Evolutionary conservation across 2,888 invertebrate genomes (phyloP).

Genomic region (Zygogramma bicolorata): DNA sequence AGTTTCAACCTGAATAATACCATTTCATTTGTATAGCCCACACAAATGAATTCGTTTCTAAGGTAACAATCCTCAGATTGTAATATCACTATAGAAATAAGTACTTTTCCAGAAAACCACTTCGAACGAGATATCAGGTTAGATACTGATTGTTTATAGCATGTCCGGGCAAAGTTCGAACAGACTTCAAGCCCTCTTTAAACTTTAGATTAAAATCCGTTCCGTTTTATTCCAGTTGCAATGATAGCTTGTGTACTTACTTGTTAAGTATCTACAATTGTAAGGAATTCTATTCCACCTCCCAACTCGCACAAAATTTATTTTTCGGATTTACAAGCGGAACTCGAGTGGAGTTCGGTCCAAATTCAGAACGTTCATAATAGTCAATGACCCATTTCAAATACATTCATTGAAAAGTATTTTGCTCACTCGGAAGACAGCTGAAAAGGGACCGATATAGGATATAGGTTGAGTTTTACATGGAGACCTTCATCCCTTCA

Average conservation of each 20-base stretch:
- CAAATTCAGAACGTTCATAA: not conserved
- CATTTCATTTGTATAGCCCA: not conserved
- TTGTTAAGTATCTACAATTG: slow-evolving; percentile 41
- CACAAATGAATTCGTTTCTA: not conserved
- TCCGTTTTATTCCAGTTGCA: slow-evolving; percentile 35
- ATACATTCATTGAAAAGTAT: not conserved
- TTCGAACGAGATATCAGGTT: slow-evolving; percentile 39
- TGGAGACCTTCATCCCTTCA: too few relatives aligned
- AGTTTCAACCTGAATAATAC: not conserved
- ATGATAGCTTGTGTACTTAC: slow-evolving; percentile 38
- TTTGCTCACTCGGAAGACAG: not conserved
- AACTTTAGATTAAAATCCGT: slow-evolving; percentile 52
- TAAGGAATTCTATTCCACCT: slow-evolving; percentile 30
- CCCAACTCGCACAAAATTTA: slow-evolving; percentile 26
- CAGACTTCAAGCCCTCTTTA: slow-evolving; percentile 48
- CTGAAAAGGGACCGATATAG: too few relatives aligned
- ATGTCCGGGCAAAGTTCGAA: slow-evolving; percentile 51
- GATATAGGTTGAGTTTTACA: too few relatives aligned
- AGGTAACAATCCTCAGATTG: not conserved
- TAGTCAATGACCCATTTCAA: not conserved
- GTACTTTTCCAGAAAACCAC: slow-evolving; percentile 23
- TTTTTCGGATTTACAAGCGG: slow-evolving; percentile 4
- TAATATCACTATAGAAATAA: slow-evolving; percentile 26
- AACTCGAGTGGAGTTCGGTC: not conserved
- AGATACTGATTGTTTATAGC: slow-evolving; percentile 54